Base-by-base conservation (phyloP, 2,888 invertebrate genomes). In the Drosophila prolongata region DNA sequence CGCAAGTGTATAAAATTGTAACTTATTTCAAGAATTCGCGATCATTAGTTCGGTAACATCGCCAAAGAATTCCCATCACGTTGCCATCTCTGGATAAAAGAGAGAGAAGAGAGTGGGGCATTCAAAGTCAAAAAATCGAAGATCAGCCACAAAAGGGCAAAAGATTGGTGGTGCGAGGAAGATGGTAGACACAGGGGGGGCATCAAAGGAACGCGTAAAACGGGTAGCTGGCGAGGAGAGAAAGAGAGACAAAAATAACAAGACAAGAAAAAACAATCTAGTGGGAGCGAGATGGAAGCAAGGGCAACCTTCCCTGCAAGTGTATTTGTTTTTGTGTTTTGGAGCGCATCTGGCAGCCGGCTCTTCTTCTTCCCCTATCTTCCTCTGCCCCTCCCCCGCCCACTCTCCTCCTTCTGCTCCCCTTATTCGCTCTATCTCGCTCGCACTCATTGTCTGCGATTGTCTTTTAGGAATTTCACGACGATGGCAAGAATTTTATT, bases 401-500 rank as follows among this genome's bases (percentile, higher is more conserved):
- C 34, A 34, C 53, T 40, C 49, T 55, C 40, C 35, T 46, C 42
- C 38, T 3, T 30, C 30, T 30, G 30, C 30, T 30, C 30, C 30
- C 30, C 30, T 30, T 8, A 30, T 10, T 58, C 14, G 19, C 30
- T 30, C 61, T 38, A 43, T 69, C 50, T 55, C 56, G 38, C 57
- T 55, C 59, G 70, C 77, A 61, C 80, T 43, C 55, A 37, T 52
- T 55, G 50, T 13, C 52, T 49, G 24, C 69, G 75, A 77, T 76
- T 89, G 78, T 80, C 77, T 89, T 89, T 88, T 75, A 73, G 89
- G 88, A 89, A 89, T 90, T 90, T 77, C 78, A 77, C 70, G 84
- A 77, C 81, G 89, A 90, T 80, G 85, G 90, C 73, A 87, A 85
- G 89, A 89, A 87, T 87, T 87, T 85, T 72, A 78, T 85, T 84